These are phyloP conservation scores for Chymomyza caudatula DNA, from an alignment of 2,888 invertebrate species.

Conservation along the genomic window DNA sequence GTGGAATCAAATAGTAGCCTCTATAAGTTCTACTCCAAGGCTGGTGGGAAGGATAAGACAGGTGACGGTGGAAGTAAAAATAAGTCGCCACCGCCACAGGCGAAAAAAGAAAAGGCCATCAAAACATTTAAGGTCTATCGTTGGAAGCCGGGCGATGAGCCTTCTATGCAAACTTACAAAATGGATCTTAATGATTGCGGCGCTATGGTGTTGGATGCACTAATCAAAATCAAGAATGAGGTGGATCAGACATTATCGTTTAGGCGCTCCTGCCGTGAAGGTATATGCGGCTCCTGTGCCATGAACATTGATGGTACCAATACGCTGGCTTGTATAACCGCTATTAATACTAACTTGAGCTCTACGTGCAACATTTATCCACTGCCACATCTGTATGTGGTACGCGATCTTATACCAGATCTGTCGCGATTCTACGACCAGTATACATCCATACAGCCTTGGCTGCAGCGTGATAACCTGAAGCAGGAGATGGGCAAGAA, in stretches of 20 bases:
- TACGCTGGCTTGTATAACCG: constrained; percentile 92
- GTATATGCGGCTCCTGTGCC: constrained; percentile 98
- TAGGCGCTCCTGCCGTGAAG: constrained; percentile 96
- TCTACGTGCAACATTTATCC: constrained; percentile 93
- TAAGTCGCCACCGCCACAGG: constrained; percentile 11
- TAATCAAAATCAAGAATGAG: constrained; percentile 97
- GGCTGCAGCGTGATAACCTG: constrained; percentile 85
- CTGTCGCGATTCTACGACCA: constrained; percentile 96
- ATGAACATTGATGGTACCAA: constrained; percentile 98
- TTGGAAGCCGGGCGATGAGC: constrained; percentile 92
- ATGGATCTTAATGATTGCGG: constrained; percentile 91
- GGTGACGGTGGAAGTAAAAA: not conserved
- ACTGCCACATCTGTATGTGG: constrained; percentile 98
- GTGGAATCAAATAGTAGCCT: too few species aligned
- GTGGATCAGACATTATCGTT: constrained; percentile 96
- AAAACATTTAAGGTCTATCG: constrained; percentile 91
- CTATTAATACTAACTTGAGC: constrained; percentile 83
- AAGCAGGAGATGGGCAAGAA: constrained; percentile 82
- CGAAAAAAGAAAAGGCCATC: constrained; percentile 64
- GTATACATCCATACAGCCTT: constrained; percentile 95
- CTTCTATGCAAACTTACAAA: constrained; percentile 81
- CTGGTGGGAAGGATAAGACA: not conserved
- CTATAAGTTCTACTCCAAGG: too few species aligned
- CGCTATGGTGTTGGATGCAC: constrained; percentile 96
- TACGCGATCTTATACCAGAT: constrained; percentile 95